Evolutionary conservation across 2,113 vertebrate species (phyloP), one percentile per base, ranked within the genome.

Genomic region (Ciconia stormi): DNA sequence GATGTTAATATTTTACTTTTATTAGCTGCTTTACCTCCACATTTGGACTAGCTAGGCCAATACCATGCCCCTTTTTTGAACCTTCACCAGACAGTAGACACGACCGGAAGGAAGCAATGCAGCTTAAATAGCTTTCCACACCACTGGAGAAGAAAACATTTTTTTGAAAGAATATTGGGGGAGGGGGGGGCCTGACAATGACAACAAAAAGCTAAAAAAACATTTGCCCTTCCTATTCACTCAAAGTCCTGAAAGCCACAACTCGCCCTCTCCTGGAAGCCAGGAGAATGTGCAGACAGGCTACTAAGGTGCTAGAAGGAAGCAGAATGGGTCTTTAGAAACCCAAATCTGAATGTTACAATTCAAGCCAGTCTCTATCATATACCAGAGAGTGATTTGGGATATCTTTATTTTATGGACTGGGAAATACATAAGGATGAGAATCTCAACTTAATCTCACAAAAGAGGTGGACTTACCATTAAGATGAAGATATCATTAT

Each of bases 381-480:
- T 3, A 3, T 20, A 67, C 11, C 12, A 55, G 19, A 59, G 23
- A 32, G 11, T 19, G 11, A 59, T 0, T 0, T 7, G 4, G 25
- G 17, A 16, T 12, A 34, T 2, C 26, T 59, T 50, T 30, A 34
- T 30, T 77, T 77, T 32, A 78, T 40, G 13, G n/a, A 67, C 8
- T 0, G 1, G 21, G 11, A 80, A 53, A 26, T 34, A 46, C 1
- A 2, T 8, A n/a, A 44, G 16, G 22, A 42, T 26, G 13, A 90
- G 26, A 67, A 29, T 34, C 52, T 38, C 50, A 74, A 7, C 5
- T n/a, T 13, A 36, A 84, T 61, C 15, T 44, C 69, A 74, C 17
- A 63, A 36, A 58, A 66, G 10, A 44, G 6, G 2, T 11, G 15
- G 8, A 42, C 2, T 11, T n/a, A 34, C 14, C 8, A 9, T 36